Evolutionary conservation across 2,113 vertebrate genomes (phyloP).

Genomic region (Candoia aspera): DNA sequence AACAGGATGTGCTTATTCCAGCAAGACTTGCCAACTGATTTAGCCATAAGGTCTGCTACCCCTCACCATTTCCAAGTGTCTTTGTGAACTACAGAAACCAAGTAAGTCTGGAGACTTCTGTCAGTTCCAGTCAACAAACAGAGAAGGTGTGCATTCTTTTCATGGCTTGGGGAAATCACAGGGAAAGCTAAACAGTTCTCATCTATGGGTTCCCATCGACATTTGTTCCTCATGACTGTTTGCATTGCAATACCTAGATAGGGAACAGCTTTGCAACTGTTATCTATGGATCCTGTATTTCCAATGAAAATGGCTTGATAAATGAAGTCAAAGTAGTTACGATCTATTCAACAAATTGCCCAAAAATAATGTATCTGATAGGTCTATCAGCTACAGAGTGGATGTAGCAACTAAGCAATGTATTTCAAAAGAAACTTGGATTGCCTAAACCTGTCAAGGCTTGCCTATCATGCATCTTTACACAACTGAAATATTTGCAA

Average conservation of each 20-base stretch:
- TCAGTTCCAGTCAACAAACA: slow-evolving; percentile 30
- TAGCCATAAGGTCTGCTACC: neutral
- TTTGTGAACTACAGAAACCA: slow-evolving; percentile 17
- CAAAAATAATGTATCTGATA: neutral
- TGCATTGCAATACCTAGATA: neutral
- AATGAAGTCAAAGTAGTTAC: neutral
- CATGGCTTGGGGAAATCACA: neutral
- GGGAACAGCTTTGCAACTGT: neutral
- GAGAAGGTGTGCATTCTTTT: slow-evolving; percentile 41
- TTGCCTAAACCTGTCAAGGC: slow-evolving; percentile 57
- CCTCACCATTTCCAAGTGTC: neutral
- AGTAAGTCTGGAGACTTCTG: slow-evolving; percentile 30
- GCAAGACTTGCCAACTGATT: slow-evolving; percentile 25
- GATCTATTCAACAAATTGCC: neutral
- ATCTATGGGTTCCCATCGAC: neutral
- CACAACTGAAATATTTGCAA: slow-evolving; percentile 10
- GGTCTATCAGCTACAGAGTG: neutral
- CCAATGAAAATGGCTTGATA: neutral
- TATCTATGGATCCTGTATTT: neutral
- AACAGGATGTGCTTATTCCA: neutral
- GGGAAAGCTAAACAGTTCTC: neutral
- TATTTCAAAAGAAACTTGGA: slow-evolving; percentile 9
- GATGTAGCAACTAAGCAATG: slow-evolving; percentile 34
- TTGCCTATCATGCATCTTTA: slow-evolving; percentile 27
- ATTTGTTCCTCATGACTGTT: neutral